phyloP scores from a whole-genome alignment of 2,113 vertebrate species.

The Gallinago undulata region DNA sequence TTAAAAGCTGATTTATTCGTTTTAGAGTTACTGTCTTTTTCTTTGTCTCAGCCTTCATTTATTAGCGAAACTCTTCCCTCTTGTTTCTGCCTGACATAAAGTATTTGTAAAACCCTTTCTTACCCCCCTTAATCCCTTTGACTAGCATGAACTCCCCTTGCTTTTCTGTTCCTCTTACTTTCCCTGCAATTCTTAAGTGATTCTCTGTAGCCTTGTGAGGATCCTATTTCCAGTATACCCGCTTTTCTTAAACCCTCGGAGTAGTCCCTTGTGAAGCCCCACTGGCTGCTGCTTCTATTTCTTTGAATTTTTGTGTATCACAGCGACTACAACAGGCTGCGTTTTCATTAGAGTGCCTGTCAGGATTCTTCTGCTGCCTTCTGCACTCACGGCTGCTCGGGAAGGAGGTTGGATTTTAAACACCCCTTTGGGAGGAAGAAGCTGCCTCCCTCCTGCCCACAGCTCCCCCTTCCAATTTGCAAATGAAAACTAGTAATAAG shows the following conservation, averaged over 20 bases:
- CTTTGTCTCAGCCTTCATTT: constrained; percentile 8
- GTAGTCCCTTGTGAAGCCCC: not conserved
- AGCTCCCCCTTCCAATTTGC: constrained; percentile 10
- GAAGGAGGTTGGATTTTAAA: not conserved
- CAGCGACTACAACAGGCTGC: not conserved
- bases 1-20: not conserved
- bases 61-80: constrained; percentile 1
- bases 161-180: constrained; percentile 6
- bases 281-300: not conserved
- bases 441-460: not conserved
- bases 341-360: not conserved
- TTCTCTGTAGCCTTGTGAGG: not conserved
- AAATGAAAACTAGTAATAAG: not conserved
- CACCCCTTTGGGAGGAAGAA: not conserved
- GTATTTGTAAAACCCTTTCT: constrained; percentile 42
- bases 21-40: not conserved
- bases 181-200: not conserved
- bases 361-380: not conserved
- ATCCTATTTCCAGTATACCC: not conserved
- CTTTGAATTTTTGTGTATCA: constrained; percentile 3
- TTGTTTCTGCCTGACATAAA: constrained; percentile 6
- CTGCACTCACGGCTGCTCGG: not conserved
- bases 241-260: not conserved
- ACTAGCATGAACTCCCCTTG: not conserved
- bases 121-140: constrained; percentile 40